Conservation (phyloP, 2,113 vertebrate genomes). For the Steatornis caripensis region DNA sequence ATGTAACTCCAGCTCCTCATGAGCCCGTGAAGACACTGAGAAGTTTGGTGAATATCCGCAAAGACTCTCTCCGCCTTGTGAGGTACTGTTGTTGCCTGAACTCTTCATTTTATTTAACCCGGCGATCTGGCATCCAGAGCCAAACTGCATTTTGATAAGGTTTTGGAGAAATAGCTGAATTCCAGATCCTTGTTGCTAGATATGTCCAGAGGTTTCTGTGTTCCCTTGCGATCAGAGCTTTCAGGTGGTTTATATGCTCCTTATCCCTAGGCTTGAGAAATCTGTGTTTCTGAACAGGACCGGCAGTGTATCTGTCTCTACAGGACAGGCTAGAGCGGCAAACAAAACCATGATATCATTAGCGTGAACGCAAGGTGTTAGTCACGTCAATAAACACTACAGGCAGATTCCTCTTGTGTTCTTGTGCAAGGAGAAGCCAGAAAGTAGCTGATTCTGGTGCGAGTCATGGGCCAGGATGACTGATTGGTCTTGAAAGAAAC, state of each 20-base stretch:
- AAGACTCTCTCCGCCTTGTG: slow-evolving; percentile 93
- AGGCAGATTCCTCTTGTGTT: slow-evolving; percentile 15
- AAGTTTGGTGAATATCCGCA: slow-evolving; percentile 96
- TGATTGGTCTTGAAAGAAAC: background rate
- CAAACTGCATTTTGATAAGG: background rate
- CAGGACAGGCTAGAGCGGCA: background rate
- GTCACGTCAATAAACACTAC: background rate
- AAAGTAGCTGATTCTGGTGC: background rate
- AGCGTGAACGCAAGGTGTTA: background rate
- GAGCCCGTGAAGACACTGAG: slow-evolving; percentile 96
- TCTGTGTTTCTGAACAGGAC: background rate
- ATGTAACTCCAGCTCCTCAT: slow-evolving; percentile 94
- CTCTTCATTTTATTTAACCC: background rate
- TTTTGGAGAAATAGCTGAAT: background rate
- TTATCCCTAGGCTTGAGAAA: background rate
- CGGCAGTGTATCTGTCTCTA: background rate
- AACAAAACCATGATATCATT: background rate
- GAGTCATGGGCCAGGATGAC: background rate
- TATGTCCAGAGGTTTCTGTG: background rate
- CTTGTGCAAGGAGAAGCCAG: background rate
- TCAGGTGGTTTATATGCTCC: background rate
- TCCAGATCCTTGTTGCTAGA: background rate
- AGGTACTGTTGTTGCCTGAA: slow-evolving; percentile 72
- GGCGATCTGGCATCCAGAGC: background rate
- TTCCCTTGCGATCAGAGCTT: background rate